phyloP scores from a whole-genome alignment of 2,888 invertebrate genomes.

The Tenthredo scrophulariae region DNA sequence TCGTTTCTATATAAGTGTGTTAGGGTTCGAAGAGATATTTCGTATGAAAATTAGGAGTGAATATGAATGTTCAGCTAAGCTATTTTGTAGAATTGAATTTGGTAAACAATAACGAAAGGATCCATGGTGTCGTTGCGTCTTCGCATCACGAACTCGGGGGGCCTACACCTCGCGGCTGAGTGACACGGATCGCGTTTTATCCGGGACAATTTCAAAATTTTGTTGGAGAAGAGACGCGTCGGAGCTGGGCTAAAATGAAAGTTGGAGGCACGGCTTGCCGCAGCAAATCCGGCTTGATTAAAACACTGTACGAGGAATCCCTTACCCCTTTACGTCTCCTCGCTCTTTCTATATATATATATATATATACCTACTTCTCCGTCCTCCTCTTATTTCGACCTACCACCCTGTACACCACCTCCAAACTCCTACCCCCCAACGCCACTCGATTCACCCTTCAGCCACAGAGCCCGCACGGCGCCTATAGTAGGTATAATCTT shows the following conservation, averaged over 20 bases:
- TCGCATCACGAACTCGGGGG: slow-evolving; percentile 31
- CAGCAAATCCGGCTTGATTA: slow-evolving; percentile 79
- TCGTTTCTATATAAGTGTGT: too few species aligned
- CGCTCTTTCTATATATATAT: slow-evolving; percentile 51
- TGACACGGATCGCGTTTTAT: slow-evolving; percentile 71
- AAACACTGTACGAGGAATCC: slow-evolving; percentile 77
- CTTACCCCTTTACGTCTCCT: slow-evolving; percentile 68
- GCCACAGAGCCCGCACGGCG: slow-evolving; percentile 54
- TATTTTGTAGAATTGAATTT: slow-evolving; percentile 24
- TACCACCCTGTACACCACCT: slow-evolving; percentile 54
- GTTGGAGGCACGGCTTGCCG: slow-evolving; percentile 77
- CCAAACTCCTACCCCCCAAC: slow-evolving; percentile 56
- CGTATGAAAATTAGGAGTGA: neutral
- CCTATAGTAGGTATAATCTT: slow-evolving; percentile 75
- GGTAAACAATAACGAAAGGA: slow-evolving; percentile 32
- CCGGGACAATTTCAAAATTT: slow-evolving; percentile 70
- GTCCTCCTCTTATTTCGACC: slow-evolving; percentile 59
- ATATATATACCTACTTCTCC: slow-evolving; percentile 60
- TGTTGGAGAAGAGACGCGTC: slow-evolving; percentile 57
- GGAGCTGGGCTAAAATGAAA: slow-evolving; percentile 75
- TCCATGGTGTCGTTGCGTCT: slow-evolving; percentile 28
- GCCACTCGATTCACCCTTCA: slow-evolving; percentile 58
- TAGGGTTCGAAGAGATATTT: neutral
- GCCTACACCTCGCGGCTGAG: slow-evolving; percentile 57
- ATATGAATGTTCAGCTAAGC: neutral